These are phyloP conservation scores for Atopsyche davidsoni DNA, from an alignment of 1,140 invertebrate genomes.

Conservation along the genomic window DNA sequence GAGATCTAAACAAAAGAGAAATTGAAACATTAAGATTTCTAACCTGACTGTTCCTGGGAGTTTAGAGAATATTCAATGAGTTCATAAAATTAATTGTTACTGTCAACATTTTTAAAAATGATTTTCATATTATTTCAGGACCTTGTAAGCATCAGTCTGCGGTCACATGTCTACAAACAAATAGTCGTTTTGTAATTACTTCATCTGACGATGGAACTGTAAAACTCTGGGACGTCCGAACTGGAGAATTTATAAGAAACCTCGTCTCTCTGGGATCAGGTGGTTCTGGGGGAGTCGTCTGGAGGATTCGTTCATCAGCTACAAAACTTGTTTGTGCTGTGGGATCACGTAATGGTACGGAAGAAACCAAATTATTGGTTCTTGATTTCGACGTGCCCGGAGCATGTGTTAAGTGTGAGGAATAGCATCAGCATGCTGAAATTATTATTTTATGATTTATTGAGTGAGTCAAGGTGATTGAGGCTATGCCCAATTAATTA, in stretches of 20 bases:
- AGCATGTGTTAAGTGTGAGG: constrained; percentile 52
- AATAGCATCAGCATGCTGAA: too few relatives aligned
- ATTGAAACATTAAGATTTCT: too few relatives aligned
- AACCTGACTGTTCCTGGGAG: too few relatives aligned
- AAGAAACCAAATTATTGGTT: constrained; percentile 97
- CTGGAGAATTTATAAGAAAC: constrained; percentile 92
- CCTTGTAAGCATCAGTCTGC: constrained; percentile 96
- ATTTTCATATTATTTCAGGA: constrained; percentile 92
- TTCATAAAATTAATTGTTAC: too few relatives aligned
- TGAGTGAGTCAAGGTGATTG: too few relatives aligned
- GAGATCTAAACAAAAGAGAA: too few relatives aligned
- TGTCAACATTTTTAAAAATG: too few relatives aligned
- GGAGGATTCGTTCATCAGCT: constrained; percentile 90
- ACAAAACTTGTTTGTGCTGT: constrained; percentile 98
- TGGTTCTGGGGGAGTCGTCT: constrained; percentile 97
- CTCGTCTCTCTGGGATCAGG: constrained; percentile 88
- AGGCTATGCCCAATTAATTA: too few relatives aligned
- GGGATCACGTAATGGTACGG: constrained; percentile 95
- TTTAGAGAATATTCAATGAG: too few relatives aligned
- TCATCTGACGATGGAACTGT: constrained; percentile 99
- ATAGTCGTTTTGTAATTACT: constrained; percentile 97
- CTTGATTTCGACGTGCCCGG: constrained; percentile 91
- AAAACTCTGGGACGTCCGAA: constrained; percentile 97
- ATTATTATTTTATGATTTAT: too few relatives aligned
- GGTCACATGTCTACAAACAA: constrained; percentile 96